Base-by-base conservation (phyloP, 2,888 invertebrate genomes). In the Isoperla grammatica region DNA sequence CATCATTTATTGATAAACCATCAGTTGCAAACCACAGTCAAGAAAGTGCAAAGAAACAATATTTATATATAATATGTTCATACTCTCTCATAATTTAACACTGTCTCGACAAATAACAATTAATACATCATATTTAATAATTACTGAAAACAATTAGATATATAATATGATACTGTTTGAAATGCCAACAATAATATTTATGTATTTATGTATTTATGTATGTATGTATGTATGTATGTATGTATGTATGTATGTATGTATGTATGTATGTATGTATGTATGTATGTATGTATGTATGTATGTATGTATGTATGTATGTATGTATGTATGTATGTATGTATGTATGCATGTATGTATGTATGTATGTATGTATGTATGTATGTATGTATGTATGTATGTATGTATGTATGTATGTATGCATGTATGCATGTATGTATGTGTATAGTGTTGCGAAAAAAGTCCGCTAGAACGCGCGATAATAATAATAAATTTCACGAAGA, bases 181-280 rank as follows among this genome's bases (percentile, higher is more conserved):
- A 29, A 29, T 29, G 29, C 29, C 29, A 29, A 29, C 29, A 29
- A 29, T 9, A 15, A 40, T 46, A 54, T 19, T 59, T 56, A 20
- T 61, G 13, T 15, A 45, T 55, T 59, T 49, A 40, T 13, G 61
- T 61, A 59, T 49, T 15, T 40, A 11, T 19, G 37, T 5, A 42
- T 55, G 2, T 20, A 39, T 53, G 15, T 23, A 12, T 56, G 15
- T 42, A 56, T 11, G 15, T 15, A 13, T 56, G 15, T 40, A 4
- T 12, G 15, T 40, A 40, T 37, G 11, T 37, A 37, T 37, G 11
- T 37, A 37, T 37, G 11, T 37, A 37, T 37, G 11, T 37, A 37
- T 37, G 11, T 37, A 37, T 37, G 11, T 37, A 37, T 37, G 11
- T 37, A 37, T 37, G 11, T 37, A 37, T 37, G 11, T 37, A 37